Evolutionary conservation across 2,113 vertebrate species (phyloP), one percentile per base, ranked within the genome.

Genomic region (Isichthys henryi): DNA sequence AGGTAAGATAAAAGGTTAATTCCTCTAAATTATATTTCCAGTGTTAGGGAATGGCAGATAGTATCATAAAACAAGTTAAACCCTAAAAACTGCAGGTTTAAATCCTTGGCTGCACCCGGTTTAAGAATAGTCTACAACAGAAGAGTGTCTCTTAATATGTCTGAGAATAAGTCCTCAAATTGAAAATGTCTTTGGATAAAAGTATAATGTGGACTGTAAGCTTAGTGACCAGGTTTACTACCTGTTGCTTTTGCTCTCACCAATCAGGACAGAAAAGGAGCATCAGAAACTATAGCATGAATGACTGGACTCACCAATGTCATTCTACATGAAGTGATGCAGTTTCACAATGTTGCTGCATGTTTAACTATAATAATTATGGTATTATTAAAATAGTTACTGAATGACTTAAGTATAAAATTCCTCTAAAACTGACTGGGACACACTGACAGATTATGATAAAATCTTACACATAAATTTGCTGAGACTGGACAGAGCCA

Each of bases 1-100:
- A 92, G 96, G 96, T 97, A 95, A 90, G 89, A 82, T 86, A 21
- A 10, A 13, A 21, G 21, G 46, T 5, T 49, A 83, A 83, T 74
- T 74, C 66, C 66, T 74, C 27, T 62, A 2, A 62, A 62, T n/a
- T 62, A 74, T 74, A 4, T 35, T 35, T 35, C 9, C 27, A 74
- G 66, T 27, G 66, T 11, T 74, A 35, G 35, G 1, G 74, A 77
- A 43, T 43, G 31, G 35, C 74, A 77, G 74, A 19, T 1, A 77
- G 31, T 77, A 39, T 35, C 35, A 43, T 17, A 3, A 39, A 39
- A 39, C 13, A 31, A 31, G 70, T 77, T 39, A 77, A 77, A 43
- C 74, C 35, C 31, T 39, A 80, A 80, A 43, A 17, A 80, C 74
- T 80, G 35, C n/a, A 27, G 62, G 62, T 70, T 31, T 13, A 70